These are phyloP conservation scores for Pungitius pungitius DNA, from an alignment of 2,113 vertebrate species.

Conservation along the genomic window DNA sequence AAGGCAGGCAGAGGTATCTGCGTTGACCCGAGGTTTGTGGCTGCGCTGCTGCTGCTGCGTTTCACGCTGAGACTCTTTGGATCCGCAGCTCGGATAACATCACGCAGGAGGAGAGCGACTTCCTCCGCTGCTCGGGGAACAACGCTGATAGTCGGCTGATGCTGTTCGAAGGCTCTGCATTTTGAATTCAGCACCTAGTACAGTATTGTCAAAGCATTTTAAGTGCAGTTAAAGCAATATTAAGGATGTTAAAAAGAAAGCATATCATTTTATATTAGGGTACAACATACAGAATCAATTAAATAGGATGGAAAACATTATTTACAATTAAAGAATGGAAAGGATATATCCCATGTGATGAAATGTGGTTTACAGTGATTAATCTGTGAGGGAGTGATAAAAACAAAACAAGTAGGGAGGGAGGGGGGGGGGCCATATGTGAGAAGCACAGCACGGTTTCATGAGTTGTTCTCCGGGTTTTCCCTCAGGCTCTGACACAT, in stretches of 20 bases:
- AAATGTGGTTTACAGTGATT: background rate
- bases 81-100: no score
- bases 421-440: background rate
- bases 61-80: no score
- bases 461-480: constrained; percentile 28
- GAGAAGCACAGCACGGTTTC: constrained; percentile 13
- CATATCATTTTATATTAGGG: background rate
- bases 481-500: constrained; percentile 61
- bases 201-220: background rate
- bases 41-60: no score
- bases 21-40: no score
- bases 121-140: no score
- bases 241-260: background rate
- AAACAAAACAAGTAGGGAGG: background rate
- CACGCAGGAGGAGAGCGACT: no score
- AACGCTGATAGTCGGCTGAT: no score
- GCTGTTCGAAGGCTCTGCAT: no score
- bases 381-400: background rate
- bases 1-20: no score
- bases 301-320: background rate
- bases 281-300: background rate
- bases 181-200: background rate
- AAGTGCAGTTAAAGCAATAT: background rate
- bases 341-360: background rate
- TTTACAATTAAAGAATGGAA: background rate